Conservation (phyloP, 2,797 vertebrate species). For the Sebastes iracundus region DNA sequence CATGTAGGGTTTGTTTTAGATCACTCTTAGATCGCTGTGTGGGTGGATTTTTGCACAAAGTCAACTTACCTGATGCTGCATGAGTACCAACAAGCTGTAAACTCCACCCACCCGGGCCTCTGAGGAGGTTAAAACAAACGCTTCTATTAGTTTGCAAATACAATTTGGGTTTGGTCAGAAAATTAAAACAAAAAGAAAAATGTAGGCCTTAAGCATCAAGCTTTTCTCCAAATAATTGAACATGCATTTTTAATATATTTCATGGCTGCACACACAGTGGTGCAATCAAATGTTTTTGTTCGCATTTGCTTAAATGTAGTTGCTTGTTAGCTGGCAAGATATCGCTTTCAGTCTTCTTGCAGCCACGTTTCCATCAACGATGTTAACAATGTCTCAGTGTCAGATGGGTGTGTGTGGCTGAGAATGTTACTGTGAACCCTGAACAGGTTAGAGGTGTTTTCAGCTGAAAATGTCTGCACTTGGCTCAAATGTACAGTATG, state of each 20-base stretch:
- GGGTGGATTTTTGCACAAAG: slow-evolving; percentile 9
- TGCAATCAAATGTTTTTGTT: slow-evolving; percentile 5
- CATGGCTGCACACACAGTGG: slow-evolving; percentile 2
- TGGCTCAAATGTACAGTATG: neutral
- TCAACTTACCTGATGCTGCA: neutral
- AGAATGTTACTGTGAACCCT: neutral
- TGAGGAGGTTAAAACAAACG: slow-evolving; percentile 26
- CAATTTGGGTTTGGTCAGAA: neutral
- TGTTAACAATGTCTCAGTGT: neutral
- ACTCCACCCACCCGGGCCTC: slow-evolving; percentile 21
- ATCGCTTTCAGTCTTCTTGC: slow-evolving; percentile 1
- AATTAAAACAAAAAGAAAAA: neutral
- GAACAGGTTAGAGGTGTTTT: neutral
- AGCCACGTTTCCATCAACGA: slow-evolving; percentile 3
- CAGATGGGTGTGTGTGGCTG: neutral
- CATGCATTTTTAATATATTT: neutral
- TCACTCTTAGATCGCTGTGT: neutral
- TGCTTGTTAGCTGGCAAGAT: slow-evolving; percentile 34
- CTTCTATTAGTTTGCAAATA: slow-evolving; percentile 20
- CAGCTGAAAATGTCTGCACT: neutral
- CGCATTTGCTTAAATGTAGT: slow-evolving; percentile 19
- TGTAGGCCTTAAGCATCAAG: neutral
- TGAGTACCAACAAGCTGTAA: neutral
- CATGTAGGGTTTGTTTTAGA: neutral
- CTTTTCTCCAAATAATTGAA: neutral